These are phyloP conservation scores for Acyrthosiphon pisum DNA, from an alignment of 1,140 invertebrate species.

Conservation along the genomic window DNA sequence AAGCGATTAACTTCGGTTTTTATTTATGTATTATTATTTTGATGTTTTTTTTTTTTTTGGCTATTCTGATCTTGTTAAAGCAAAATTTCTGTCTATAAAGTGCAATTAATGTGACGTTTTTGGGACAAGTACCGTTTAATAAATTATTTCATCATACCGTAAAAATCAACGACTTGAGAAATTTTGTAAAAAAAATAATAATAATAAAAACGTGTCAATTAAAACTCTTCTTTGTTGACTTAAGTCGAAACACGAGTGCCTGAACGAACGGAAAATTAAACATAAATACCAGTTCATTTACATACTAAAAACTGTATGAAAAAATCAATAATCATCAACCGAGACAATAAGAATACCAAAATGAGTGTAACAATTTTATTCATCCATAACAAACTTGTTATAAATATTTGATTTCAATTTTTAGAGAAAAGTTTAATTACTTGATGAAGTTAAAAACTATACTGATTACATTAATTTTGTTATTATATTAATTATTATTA, in stretches of 20 bases:
- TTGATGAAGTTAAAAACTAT: background rate
- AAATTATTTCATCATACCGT: constrained; percentile 35
- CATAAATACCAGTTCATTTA: background rate
- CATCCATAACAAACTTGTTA: background rate
- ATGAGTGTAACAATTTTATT: background rate
- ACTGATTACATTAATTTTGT: background rate
- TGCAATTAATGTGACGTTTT: constrained; percentile 8
- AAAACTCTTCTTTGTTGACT: constrained; percentile 22
- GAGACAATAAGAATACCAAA: background rate
- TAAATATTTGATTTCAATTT: constrained; percentile 4
- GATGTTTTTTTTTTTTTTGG: background rate
- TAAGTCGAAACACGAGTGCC: background rate
- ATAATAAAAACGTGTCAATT: constrained; percentile 23
- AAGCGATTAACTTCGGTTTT: constrained; percentile 3
- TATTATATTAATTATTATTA: background rate
- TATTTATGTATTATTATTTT: background rate
- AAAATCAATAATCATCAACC: constrained; percentile 1
- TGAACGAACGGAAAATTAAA: constrained; percentile 6
- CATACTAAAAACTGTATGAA: background rate
- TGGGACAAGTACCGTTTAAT: constrained; percentile 21
- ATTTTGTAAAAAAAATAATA: constrained; percentile 1
- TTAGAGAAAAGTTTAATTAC: background rate
- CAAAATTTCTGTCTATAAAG: background rate
- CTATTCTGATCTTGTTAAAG: background rate
- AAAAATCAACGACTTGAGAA: constrained; percentile 28